Conservation (phyloP, 2,888 invertebrate genomes). For the Hydriomena furcata region DNA sequence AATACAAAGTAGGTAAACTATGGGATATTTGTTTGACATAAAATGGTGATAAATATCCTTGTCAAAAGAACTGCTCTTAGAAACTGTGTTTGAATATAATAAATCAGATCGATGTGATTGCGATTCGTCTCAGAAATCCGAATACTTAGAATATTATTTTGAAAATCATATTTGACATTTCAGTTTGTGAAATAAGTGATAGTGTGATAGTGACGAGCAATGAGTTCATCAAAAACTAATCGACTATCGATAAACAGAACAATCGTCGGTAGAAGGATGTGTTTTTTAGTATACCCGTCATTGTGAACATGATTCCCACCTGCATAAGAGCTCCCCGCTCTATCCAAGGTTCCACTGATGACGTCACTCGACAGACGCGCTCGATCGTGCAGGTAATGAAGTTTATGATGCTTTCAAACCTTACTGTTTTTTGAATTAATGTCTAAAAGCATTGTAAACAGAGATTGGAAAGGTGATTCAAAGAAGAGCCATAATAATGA, state of each 20-base stretch:
- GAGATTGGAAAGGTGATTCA: not conserved
- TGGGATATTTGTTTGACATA: constrained; percentile 13
- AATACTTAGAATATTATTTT: constrained; percentile 2
- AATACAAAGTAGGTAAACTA: constrained; percentile 28
- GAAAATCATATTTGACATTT: not conserved
- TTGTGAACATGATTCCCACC: constrained; percentile 84
- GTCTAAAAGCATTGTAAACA: constrained; percentile 15
- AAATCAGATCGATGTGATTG: not conserved
- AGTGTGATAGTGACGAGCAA: constrained; percentile 10
- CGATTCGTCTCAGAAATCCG: constrained; percentile 17
- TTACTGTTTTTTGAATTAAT: constrained; percentile 18
- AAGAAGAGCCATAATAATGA: no score
- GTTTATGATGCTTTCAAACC: constrained; percentile 14
- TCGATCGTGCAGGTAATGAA: constrained; percentile 87
- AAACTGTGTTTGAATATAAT: no score
- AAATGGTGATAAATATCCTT: constrained; percentile 23
- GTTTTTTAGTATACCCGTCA: constrained; percentile 25
- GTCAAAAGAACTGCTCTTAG: no score
- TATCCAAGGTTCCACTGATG: constrained; percentile 90
- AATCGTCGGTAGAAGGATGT: constrained; percentile 5
- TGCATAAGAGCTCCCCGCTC: constrained; percentile 88
- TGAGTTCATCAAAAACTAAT: constrained; percentile 8
- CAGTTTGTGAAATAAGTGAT: not conserved
- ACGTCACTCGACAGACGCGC: constrained; percentile 87
- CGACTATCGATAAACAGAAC: constrained; percentile 13